phyloP scores from a whole-genome alignment of 1,140 invertebrate genomes.

The Pinna nobilis region DNA sequence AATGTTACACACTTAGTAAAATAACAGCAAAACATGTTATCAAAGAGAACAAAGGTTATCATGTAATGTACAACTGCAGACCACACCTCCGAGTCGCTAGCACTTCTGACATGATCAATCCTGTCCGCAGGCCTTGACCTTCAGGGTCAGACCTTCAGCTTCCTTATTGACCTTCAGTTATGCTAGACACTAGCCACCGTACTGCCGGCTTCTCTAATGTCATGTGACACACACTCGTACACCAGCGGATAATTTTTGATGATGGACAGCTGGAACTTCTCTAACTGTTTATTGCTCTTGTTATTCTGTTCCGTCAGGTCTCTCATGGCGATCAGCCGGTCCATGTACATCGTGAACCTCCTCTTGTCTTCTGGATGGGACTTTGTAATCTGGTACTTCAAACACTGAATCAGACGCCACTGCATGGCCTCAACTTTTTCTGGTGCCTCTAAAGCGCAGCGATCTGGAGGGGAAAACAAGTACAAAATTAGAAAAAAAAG shows the following conservation, averaged over 20 bases:
- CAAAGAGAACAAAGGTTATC: too few relatives aligned
- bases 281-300: constrained; percentile 38
- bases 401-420: constrained; percentile 51
- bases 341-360: constrained; percentile 50
- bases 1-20: too few relatives aligned
- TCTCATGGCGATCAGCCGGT: constrained; percentile 44
- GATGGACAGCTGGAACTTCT: constrained; percentile 42
- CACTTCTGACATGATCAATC: too few relatives aligned
- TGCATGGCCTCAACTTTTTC: constrained; percentile 55
- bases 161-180: too few relatives aligned
- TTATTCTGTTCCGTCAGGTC: constrained; percentile 52
- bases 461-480: constrained; percentile 32
- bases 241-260: constrained; percentile 40
- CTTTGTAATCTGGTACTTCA: constrained; percentile 48
- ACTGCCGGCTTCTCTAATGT: constrained; percentile 9
- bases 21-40: too few relatives aligned
- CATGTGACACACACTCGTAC: constrained; percentile 39
- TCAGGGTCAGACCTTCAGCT: too few relatives aligned
- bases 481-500: background rate
- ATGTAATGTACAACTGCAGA: too few relatives aligned
- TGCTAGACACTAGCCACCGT: too few relatives aligned
- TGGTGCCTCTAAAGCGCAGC: constrained; percentile 43
- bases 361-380: constrained; percentile 39
- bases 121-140: too few relatives aligned
- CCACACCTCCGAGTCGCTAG: too few relatives aligned